Conservation (phyloP, 1,140 invertebrate species). For the Pteromalus puparum region DNA sequence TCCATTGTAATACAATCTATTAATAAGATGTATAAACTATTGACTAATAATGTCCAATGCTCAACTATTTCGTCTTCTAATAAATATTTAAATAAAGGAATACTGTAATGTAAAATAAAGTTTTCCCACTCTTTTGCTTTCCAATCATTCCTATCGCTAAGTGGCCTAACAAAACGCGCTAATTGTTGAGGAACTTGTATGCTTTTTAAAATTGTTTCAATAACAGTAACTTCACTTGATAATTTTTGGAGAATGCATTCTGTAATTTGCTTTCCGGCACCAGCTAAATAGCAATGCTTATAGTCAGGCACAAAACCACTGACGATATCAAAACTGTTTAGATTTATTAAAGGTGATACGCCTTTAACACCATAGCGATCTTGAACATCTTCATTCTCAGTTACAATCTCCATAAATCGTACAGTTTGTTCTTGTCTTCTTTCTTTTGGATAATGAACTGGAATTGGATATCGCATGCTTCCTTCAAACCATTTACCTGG, state of each 20-base stretch:
- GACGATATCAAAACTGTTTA: conserved; percentile 8
- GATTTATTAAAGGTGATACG: neutral
- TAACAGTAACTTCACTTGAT: neutral
- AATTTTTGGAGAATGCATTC: neutral
- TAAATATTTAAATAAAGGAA: neutral
- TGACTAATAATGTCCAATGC: too few relatives aligned
- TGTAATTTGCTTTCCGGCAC: conserved; percentile 4
- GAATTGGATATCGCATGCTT: neutral
- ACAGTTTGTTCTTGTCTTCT: neutral
- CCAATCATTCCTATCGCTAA: neutral
- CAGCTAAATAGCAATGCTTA: conserved; percentile 11
- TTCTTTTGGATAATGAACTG: neutral
- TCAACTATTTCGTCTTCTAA: too few relatives aligned
- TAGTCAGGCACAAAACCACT: conserved; percentile 20
- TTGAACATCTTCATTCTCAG: too few relatives aligned
- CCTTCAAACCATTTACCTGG: conserved; percentile 7
- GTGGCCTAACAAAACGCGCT: neutral
- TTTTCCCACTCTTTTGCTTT: conserved; percentile 10
- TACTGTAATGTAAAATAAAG: neutral
- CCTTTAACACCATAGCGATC: conserved; percentile 15
- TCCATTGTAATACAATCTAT: too few relatives aligned
- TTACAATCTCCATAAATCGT: conserved; percentile 6
- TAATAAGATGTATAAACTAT: too few relatives aligned
- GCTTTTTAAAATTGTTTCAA: neutral
- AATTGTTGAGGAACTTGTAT: conserved; percentile 21